Conservation (phyloP, 1,140 invertebrate genomes). For the Spodoptera litura region DNA sequence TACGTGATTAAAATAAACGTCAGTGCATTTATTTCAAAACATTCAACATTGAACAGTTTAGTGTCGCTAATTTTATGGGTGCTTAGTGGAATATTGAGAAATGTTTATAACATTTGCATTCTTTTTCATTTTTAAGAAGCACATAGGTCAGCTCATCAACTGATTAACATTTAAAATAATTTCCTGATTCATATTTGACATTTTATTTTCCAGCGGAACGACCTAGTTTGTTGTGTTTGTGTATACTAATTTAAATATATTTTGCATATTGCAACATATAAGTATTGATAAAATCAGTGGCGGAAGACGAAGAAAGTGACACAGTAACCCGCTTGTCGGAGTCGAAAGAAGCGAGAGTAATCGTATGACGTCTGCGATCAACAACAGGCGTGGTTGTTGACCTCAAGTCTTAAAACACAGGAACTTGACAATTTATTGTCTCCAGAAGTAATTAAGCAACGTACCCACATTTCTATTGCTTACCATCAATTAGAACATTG, state of each 20-base stretch:
- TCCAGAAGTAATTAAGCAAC: constrained; percentile 17
- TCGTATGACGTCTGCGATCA: constrained; percentile 56
- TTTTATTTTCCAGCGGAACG: constrained; percentile 1
- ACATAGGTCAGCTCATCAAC: no score
- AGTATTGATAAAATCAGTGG: constrained; percentile 53
- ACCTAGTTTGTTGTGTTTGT: background rate
- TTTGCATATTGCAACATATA: constrained; percentile 34
- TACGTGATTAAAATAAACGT: constrained; percentile 64
- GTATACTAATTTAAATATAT: constrained; percentile 29
- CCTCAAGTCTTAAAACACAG: constrained; percentile 39
- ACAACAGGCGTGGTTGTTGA: constrained; percentile 33
- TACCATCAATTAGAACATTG: constrained; percentile 28
- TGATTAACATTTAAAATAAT: background rate
- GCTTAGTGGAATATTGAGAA: no score
- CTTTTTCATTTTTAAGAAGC: no score
- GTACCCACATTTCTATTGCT: background rate
- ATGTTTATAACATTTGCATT: no score
- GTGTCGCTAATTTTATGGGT: no score
- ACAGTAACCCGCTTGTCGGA: constrained; percentile 66
- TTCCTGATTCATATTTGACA: background rate
- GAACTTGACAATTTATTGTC: constrained; percentile 21
- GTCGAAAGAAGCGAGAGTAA: constrained; percentile 68
- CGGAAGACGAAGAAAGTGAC: constrained; percentile 74
- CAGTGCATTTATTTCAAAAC: no score
- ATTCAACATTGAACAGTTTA: no score